Base-by-base conservation (phyloP, 2,888 invertebrate species). In the Cantharis rufa region DNA sequence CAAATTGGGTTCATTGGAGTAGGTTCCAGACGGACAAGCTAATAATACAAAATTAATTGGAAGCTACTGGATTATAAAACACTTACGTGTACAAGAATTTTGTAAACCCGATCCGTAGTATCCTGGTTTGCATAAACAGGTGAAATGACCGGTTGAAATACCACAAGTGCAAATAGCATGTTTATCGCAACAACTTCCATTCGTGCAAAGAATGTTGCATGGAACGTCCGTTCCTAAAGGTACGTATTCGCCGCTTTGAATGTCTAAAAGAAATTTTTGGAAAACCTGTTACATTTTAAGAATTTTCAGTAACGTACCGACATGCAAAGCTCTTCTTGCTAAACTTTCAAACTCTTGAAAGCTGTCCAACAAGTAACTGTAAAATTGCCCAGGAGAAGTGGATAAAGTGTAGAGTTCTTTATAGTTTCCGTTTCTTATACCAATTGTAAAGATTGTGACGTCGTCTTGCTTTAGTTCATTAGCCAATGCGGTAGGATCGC, bases 261-360 rank as follows among this genome's bases (percentile, higher is more conserved):
- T 87, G 89, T 94, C 94, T 92, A 61, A 73, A 74, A 75, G 27
- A 66, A 1, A 0, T 48, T 48, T 13, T 24, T n/a, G 1, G 3
- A 63, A 13, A 63, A 10, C 10, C 5, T 13, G 10, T 63, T 18
- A 5, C 9, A 1, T 10, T 10, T 15, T 63, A 16, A 15, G 10
- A 18, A 1, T 63, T 16, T 18, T n/a, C 10, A 63, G 16, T 18
- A 15, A 1, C 84, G 84, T 81, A 92, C 93, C 93, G 85, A 92
- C 91, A 84, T 93, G 93, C 9, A 94, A 85, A 2, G 93, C 93
- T 82, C 92, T 88, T 78, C 93, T 87, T 1, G 93, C 93, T 48
- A 94, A 86, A 18, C 92, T 91, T 84, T 93, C 93, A 84, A 94
- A 94, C 84, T 93, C 92, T 69, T 90, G 89, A 84, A 93, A 94